phyloP scores from a whole-genome alignment of 2,113 vertebrate species.

The Neolamprologus falcicula region DNA sequence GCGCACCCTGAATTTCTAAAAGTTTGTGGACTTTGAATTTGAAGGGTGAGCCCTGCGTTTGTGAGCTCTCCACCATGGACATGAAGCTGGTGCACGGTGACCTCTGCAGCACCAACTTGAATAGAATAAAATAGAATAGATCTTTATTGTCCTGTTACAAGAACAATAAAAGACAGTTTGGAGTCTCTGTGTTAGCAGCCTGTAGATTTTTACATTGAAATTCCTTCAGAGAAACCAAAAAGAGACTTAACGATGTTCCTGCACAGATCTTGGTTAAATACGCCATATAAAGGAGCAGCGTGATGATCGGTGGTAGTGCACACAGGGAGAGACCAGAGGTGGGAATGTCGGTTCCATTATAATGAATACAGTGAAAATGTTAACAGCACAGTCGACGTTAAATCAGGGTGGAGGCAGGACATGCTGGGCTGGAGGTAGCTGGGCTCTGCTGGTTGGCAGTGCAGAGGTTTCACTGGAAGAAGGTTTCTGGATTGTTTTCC shows the following conservation, averaged over 20 bases:
- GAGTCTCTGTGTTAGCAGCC: not conserved
- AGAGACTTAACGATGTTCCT: not conserved
- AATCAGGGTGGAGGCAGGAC: not conserved
- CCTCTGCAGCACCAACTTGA: not conserved
- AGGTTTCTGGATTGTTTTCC: not conserved
- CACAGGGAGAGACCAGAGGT: not conserved
- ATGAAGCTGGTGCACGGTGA: not conserved
- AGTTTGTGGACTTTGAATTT: not conserved
- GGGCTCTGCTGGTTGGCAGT: not conserved
- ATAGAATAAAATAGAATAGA: not conserved
- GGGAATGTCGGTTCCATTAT: not conserved
- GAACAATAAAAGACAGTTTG: not conserved
- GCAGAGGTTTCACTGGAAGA: not conserved
- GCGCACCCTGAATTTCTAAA: not conserved
- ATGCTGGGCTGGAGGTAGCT: not conserved
- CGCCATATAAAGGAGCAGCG: not conserved
- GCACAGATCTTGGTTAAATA: not conserved
- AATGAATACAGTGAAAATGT: not conserved
- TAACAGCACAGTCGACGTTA: not conserved
- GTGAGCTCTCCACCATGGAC: not conserved
- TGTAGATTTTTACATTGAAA: not conserved
- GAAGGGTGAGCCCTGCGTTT: not conserved
- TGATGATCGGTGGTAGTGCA: not conserved
- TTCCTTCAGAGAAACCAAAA: not conserved
- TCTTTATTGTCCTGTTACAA: not conserved